These are phyloP conservation scores for Drosophila fuyamai DNA, from an alignment of 1,140 invertebrate genomes.

Conservation along the genomic window DNA sequence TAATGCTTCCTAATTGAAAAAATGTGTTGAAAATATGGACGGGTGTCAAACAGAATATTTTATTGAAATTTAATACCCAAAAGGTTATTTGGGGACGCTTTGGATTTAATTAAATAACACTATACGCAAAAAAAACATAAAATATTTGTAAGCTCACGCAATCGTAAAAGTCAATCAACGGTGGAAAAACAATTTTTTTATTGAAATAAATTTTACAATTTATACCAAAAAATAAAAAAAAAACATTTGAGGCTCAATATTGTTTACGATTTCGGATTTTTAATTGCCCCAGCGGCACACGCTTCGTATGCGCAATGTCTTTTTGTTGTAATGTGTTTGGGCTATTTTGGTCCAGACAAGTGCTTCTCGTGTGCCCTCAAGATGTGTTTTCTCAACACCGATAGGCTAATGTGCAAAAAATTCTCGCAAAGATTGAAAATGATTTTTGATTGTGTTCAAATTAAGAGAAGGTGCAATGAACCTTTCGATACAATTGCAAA, in stretches of 20 bases:
- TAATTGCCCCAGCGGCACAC: constrained; percentile 63
- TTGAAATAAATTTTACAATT: constrained; percentile 4
- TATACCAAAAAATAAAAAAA: constrained; percentile 7
- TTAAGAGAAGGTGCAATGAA: constrained; percentile 49
- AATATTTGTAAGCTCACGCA: neutral
- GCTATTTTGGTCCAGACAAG: constrained; percentile 32
- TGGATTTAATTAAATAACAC: neutral
- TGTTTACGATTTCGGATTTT: constrained; percentile 60
- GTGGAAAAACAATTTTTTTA: neutral
- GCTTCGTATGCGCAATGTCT: constrained; percentile 70
- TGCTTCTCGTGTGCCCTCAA: constrained; percentile 40
- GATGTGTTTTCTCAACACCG: constrained; percentile 71
- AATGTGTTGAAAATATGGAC: constrained; percentile 38
- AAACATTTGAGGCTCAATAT: constrained; percentile 25
- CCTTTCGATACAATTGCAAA: constrained; percentile 36
- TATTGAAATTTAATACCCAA: neutral
- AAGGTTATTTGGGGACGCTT: neutral
- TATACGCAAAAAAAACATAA: neutral
- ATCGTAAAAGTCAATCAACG: neutral
- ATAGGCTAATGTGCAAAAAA: constrained; percentile 72
- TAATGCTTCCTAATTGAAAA: constrained; percentile 65
- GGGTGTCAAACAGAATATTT: constrained; percentile 12
- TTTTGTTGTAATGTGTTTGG: constrained; percentile 52
- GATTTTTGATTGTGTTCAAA: constrained; percentile 43
- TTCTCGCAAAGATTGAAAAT: constrained; percentile 46